phyloP scores from a whole-genome alignment of 2,888 invertebrate genomes.

The Lasioglossum vierecki region DNA sequence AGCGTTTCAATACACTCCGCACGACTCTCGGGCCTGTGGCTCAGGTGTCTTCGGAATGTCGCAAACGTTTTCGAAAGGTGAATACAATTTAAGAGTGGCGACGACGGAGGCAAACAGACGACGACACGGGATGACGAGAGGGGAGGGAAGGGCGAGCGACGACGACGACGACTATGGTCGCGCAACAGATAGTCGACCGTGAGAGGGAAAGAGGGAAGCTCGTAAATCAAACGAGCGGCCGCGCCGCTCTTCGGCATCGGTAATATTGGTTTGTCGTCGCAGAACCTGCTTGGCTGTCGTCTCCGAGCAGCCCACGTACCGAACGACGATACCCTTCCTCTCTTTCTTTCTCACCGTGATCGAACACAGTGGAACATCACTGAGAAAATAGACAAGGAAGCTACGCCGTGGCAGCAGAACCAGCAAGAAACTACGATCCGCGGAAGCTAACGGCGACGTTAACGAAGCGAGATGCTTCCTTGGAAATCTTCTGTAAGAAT shows the following conservation, averaged over 20 bases:
- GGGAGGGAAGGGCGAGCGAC: neutral
- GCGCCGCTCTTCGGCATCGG: conserved; percentile 58
- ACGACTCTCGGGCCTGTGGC: conserved; percentile 45
- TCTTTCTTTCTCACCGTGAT: conserved; percentile 27
- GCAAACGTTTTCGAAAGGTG: conserved; percentile 68
- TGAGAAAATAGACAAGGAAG: conserved; percentile 1
- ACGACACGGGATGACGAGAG: neutral
- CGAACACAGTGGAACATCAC: neutral
- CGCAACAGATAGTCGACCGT: conserved; percentile 26
- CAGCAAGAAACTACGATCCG: conserved; percentile 41
- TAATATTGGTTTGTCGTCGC: conserved; percentile 62
- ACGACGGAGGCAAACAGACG: conserved; percentile 43
- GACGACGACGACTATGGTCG: neutral
- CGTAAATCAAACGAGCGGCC: conserved; percentile 72
- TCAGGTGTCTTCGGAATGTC: conserved; percentile 64
- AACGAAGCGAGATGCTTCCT: conserved; percentile 1
- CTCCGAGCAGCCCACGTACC: conserved; percentile 34
- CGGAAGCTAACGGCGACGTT: conserved; percentile 23
- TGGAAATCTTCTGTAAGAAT: neutral
- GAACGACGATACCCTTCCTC: conserved; percentile 15
- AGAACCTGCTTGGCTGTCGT: conserved; percentile 58
- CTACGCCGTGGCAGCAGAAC: conserved; percentile 8
- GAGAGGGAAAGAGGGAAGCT: conserved; percentile 40
- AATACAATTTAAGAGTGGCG: conserved; percentile 64
- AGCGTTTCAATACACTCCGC: conserved; percentile 57